Evolutionary conservation across 2,888 invertebrate species (phyloP).

Genomic region (Fragum sueziense): DNA sequence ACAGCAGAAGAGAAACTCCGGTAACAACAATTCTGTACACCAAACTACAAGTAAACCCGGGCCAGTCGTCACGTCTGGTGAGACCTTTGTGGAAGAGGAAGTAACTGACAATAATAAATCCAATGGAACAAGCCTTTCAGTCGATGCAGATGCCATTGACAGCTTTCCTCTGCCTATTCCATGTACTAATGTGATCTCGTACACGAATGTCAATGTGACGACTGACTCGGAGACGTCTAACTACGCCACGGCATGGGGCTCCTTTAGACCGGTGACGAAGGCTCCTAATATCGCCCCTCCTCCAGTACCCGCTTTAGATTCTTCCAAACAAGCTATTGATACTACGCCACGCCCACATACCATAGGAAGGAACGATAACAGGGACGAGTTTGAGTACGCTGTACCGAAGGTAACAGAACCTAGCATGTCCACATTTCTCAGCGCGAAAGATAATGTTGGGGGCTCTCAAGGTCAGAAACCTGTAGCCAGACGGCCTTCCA

Average conservation of each 20-base stretch:
- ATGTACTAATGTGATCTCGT: constrained; percentile 41
- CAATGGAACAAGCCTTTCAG: neutral
- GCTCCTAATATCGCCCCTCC: constrained; percentile 55
- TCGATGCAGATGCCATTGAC: neutral
- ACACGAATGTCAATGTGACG: constrained; percentile 26
- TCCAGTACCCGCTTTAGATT: constrained; percentile 45
- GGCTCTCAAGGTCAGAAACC: neutral
- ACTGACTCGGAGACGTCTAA: constrained; percentile 8
- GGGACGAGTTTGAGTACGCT: constrained; percentile 46
- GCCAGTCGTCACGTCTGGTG: constrained; percentile 36
- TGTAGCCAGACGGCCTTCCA: constrained; percentile 52
- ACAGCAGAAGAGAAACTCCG: constrained; percentile 33
- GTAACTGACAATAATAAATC: neutral
- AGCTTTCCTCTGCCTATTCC: constrained; percentile 33
- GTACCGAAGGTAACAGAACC: constrained; percentile 43
- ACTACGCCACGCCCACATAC: too few species aligned
- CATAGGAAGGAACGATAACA: neutral
- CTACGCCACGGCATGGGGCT: constrained; percentile 34
- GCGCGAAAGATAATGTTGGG: neutral
- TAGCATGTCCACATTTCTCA: neutral
- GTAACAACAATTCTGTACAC: constrained; percentile 47
- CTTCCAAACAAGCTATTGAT: too few species aligned
- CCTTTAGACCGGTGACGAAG: constrained; percentile 37
- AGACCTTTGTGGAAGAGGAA: constrained; percentile 33
- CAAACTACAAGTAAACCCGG: constrained; percentile 11